Conservation (phyloP, 1,140 invertebrate species). For the Bursaphelenchus mucronatus region DNA sequence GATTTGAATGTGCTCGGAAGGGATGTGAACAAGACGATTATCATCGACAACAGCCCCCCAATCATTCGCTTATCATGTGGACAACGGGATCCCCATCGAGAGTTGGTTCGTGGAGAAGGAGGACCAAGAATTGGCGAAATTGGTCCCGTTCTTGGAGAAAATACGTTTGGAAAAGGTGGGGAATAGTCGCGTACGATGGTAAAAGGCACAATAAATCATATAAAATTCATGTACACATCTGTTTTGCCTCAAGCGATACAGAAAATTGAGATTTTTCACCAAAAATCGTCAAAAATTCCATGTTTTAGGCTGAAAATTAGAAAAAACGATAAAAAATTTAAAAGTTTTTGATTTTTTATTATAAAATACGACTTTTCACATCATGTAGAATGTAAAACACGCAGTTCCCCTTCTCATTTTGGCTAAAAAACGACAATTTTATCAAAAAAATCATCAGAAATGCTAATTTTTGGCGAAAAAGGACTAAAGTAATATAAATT, state of each 20-base stretch:
- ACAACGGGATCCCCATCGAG: conserved; percentile 94
- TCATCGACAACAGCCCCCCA: conserved; percentile 88
- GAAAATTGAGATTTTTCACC: conserved; percentile 6
- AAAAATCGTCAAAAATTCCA: conserved; percentile 3
- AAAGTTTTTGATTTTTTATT: background rate
- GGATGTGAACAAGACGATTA: conserved; percentile 83
- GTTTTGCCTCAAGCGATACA: conserved; percentile 25
- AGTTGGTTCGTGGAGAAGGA: conserved; percentile 89
- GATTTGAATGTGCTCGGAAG: conserved; percentile 86
- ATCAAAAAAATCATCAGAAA: background rate
- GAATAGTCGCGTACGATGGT: too few relatives aligned
- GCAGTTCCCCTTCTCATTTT: too few relatives aligned
- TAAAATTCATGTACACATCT: too few relatives aligned
- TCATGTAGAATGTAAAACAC: too few relatives aligned
- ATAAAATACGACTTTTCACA: too few relatives aligned
- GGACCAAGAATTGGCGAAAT: conserved; percentile 83
- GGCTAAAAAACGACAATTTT: background rate
- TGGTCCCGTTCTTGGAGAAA: conserved; percentile 86
- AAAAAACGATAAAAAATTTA: background rate
- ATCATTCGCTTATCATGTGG: conserved; percentile 83
- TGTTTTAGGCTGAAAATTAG: background rate
- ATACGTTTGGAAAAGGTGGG: conserved; percentile 61
- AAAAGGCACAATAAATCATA: too few relatives aligned
- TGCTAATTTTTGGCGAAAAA: background rate
- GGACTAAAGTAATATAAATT: too few relatives aligned